Conservation (phyloP, 2,797 vertebrate genomes). For the Notamacropus eugenii region DNA sequence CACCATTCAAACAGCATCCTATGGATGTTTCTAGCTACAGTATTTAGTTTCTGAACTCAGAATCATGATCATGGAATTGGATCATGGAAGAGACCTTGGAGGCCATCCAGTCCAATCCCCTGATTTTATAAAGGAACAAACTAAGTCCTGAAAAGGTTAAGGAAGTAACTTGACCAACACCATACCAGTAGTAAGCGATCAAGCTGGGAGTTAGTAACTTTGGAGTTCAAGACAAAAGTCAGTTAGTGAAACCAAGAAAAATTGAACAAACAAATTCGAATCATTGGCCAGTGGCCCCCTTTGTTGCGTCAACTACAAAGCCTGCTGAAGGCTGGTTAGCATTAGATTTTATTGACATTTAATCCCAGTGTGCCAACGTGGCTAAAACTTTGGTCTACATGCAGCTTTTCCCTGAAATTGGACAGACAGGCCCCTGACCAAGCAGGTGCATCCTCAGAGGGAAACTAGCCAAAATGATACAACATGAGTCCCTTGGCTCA, state of each 20-base stretch:
- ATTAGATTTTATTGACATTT: background rate
- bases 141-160: background rate
- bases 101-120: background rate
- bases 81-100: background rate
- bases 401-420: background rate
- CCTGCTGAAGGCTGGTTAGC: background rate
- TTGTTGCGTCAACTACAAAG: background rate
- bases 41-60: background rate
- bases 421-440: background rate
- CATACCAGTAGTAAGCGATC: background rate
- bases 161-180: background rate
- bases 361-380: background rate
- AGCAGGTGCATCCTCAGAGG: background rate
- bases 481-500: background rate
- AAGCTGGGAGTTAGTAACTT: background rate
- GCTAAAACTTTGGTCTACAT: background rate
- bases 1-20: background rate
- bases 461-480: background rate
- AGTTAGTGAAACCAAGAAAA: background rate
- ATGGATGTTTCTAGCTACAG: background rate
- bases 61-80: background rate
- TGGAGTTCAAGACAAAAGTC: background rate
- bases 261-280: background rate
- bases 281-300: background rate
- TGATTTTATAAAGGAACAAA: background rate